phyloP scores from a whole-genome alignment of 1,140 invertebrate genomes.

The Forficula auricularia region DNA sequence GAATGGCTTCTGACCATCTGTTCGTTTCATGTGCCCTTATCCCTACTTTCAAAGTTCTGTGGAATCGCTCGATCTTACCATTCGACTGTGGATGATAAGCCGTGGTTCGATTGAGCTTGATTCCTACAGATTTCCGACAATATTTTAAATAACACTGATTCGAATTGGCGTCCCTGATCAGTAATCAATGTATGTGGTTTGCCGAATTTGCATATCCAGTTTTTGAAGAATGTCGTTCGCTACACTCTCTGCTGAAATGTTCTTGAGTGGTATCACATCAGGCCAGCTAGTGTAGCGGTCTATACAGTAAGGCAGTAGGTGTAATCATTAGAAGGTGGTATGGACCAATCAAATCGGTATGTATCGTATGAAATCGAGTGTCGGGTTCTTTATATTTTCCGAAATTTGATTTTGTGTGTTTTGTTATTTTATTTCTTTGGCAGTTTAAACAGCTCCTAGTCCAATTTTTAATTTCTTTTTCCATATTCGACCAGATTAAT shows the following conservation, averaged over 20 bases:
- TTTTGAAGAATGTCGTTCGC: too few relatives aligned
- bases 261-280: neutral
- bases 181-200: neutral
- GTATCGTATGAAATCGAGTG: conserved; percentile 9
- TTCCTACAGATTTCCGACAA: too few relatives aligned
- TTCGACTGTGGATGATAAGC: neutral
- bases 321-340: conserved; percentile 3
- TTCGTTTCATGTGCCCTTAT: neutral
- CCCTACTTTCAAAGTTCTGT: neutral
- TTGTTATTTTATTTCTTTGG: conserved; percentile 12
- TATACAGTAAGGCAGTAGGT: neutral
- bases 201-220: neutral
- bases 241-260: neutral
- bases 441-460: conserved; percentile 6
- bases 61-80: neutral
- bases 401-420: conserved; percentile 11
- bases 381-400: conserved; percentile 2
- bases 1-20: neutral
- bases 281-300: neutral
- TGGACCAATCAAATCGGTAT: conserved; percentile 17
- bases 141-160: too few relatives aligned
- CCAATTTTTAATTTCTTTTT: too few relatives aligned
- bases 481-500: too few relatives aligned
- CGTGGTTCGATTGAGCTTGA: neutral
- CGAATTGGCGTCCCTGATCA: neutral